phyloP scores from a whole-genome alignment of 1,140 invertebrate species.

The Zaprionus africanus region DNA sequence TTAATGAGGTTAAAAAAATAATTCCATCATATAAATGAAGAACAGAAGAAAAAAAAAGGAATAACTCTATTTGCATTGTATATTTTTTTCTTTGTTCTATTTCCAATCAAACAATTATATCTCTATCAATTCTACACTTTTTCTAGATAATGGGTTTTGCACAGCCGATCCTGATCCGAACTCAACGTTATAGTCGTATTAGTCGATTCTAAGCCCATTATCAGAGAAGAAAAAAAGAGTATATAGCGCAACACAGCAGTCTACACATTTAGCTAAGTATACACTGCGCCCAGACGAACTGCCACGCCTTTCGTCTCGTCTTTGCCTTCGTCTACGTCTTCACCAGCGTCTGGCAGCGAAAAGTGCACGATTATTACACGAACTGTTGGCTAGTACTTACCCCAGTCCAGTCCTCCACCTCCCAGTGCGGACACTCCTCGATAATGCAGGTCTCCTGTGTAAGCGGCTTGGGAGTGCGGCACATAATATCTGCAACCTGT shows the following conservation, averaged over 20 bases:
- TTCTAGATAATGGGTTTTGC: not conserved
- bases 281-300: slow-evolving; percentile 58
- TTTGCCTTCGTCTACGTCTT: slow-evolving; percentile 11
- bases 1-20: too few species aligned
- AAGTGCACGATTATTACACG: slow-evolving; percentile 74
- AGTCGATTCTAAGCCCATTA: not conserved
- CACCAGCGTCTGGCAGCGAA: slow-evolving; percentile 40
- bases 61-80: too few species aligned
- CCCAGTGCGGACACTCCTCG: slow-evolving; percentile 93
- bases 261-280: slow-evolving; percentile 71
- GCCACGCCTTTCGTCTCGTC: slow-evolving; percentile 20
- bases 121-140: too few species aligned
- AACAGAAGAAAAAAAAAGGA: too few species aligned
- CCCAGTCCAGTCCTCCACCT: slow-evolving; percentile 93
- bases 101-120: too few species aligned
- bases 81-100: too few species aligned
- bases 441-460: slow-evolving; percentile 92
- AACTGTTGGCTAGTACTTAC: slow-evolving; percentile 86
- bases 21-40: too few species aligned
- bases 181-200: not conserved
- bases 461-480: slow-evolving; percentile 89
- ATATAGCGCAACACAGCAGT: slow-evolving; percentile 44
- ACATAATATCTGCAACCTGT: slow-evolving; percentile 90
- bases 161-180: not conserved
- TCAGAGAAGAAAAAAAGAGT: not conserved